Conservation (phyloP, 2,888 invertebrate genomes). For the Ornithoptera alexandrae region DNA sequence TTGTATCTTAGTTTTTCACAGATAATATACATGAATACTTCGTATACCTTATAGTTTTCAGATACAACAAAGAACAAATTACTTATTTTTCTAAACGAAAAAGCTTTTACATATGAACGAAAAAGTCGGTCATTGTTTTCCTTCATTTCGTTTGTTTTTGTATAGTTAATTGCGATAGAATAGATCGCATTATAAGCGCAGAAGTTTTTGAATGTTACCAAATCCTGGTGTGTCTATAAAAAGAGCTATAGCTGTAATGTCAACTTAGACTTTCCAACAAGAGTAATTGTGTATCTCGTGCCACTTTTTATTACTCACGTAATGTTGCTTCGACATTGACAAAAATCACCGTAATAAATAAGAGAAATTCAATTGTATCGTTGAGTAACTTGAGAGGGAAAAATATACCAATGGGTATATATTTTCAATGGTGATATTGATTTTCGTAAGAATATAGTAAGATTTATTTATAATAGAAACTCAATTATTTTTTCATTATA, state of each 20-base stretch:
- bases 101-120: no score
- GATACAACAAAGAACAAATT: no score
- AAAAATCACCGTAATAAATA: constrained; percentile 31
- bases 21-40: no score
- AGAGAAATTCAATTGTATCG: constrained; percentile 10
- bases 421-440: not conserved
- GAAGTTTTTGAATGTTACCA: constrained; percentile 34
- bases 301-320: constrained; percentile 38
- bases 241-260: constrained; percentile 51
- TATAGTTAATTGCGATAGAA: no score
- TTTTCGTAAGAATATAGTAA: not conserved
- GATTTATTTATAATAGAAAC: no score
- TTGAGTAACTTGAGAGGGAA: constrained; percentile 31
- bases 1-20: no score
- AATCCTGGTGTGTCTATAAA: constrained; percentile 53
- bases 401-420: not conserved
- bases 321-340: constrained; percentile 42
- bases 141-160: no score
- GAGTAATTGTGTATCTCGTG: constrained; percentile 34
- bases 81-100: no score
- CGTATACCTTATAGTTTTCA: no score
- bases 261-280: constrained; percentile 53
- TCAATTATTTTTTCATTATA: no score
- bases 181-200: not conserved
- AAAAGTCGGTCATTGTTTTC: no score